These are phyloP conservation scores for Drosophila subpulchrella DNA, from an alignment of 1,140 invertebrate species.

Conservation along the genomic window DNA sequence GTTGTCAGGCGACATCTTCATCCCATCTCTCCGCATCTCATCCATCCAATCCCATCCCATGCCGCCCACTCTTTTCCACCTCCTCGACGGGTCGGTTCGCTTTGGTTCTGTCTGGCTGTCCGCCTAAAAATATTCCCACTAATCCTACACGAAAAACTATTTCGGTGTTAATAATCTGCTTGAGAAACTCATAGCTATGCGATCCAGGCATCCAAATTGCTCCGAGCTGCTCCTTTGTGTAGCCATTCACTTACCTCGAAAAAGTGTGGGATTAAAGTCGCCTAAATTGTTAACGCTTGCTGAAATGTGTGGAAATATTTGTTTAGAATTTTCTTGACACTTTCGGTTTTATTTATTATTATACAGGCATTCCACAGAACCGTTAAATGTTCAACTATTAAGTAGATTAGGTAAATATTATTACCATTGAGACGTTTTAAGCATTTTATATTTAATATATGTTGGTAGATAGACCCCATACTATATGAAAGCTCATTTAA, in stretches of 20 bases:
- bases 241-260: neutral
- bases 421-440: no score
- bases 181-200: constrained; percentile 37
- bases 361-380: neutral
- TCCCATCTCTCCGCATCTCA: constrained; percentile 23
- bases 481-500: no score
- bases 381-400: neutral
- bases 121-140: constrained; percentile 64
- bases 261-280: constrained; percentile 12
- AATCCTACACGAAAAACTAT: constrained; percentile 72
- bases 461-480: no score
- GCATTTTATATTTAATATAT: no score
- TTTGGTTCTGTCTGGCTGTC: constrained; percentile 12
- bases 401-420: neutral
- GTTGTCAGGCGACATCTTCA: constrained; percentile 52
- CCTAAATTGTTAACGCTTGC: neutral
- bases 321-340: neutral
- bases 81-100: constrained; percentile 8
- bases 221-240: neutral
- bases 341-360: neutral
- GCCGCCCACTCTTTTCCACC: constrained; percentile 23
- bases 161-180: constrained; percentile 66
- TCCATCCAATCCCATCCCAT: constrained; percentile 17
- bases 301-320: neutral
- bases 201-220: constrained; percentile 11